phyloP scores from a whole-genome alignment of 2,113 vertebrate species.

The Plectropomus leopardus region DNA sequence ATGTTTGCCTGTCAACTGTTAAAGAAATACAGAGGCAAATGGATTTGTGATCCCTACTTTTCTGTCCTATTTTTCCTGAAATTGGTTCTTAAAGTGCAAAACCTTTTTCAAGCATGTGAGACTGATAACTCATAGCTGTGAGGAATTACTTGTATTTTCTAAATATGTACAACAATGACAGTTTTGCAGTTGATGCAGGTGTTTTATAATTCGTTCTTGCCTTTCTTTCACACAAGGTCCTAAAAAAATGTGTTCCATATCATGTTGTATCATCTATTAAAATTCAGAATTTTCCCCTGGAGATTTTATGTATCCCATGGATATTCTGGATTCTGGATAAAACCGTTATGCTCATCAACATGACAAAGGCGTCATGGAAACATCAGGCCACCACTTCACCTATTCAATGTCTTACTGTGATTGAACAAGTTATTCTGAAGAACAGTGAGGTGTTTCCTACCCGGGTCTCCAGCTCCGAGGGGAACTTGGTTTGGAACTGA shows the following conservation, averaged over 20 bases:
- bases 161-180: background rate
- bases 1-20: background rate
- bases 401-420: background rate
- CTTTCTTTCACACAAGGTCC: background rate
- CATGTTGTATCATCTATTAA: background rate
- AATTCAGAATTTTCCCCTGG: background rate
- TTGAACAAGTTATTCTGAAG: background rate
- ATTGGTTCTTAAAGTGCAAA: background rate
- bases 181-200: background rate
- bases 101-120: background rate
- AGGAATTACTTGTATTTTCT: too few species aligned
- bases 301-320: too few species aligned
- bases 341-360: too few species aligned
- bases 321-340: too few species aligned
- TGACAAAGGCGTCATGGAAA: background rate
- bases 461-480: constrained; percentile 94
- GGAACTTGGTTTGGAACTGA: constrained; percentile 98
- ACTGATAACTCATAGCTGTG: background rate
- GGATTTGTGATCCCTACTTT: background rate
- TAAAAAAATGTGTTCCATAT: background rate
- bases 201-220: background rate
- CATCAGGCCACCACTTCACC: background rate
- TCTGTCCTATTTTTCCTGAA: background rate
- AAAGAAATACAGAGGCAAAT: background rate
- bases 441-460: constrained; percentile 78